These are phyloP conservation scores for Agapornis roseicollis DNA, from an alignment of 2,113 vertebrate genomes.

Conservation along the genomic window DNA sequence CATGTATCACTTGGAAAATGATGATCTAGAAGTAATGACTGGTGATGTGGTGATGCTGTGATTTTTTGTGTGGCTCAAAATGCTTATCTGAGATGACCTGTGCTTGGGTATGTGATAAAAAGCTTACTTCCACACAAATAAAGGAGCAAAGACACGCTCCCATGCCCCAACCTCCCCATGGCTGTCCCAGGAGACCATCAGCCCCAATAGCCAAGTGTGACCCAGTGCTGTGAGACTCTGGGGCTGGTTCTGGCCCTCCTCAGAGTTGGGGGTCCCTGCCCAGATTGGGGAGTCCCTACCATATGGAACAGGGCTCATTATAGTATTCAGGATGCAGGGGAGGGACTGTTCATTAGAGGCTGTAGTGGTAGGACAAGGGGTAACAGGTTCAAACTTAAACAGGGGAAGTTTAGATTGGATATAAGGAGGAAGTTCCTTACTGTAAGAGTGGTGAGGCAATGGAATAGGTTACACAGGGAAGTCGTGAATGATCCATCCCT, in stretches of 20 bases:
- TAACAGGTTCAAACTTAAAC: too few species aligned
- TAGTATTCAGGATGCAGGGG: not conserved
- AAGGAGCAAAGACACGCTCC: rapidly evolving
- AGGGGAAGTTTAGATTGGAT: too few species aligned
- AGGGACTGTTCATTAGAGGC: too few species aligned
- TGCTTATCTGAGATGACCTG: not conserved
- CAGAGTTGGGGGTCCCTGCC: not conserved
- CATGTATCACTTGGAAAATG: rapidly evolving
- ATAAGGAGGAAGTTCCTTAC: too few species aligned
- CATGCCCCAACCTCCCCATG: not conserved
- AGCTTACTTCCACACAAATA: not conserved
- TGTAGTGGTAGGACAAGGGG: too few species aligned
- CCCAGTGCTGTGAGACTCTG: not conserved
- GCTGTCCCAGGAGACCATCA: not conserved
- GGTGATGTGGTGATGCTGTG: not conserved
- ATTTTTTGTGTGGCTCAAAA: not conserved
- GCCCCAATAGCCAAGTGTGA: not conserved
- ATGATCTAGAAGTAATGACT: not conserved
- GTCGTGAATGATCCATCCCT: not conserved
- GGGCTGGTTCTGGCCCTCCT: not conserved
- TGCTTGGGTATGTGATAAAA: not conserved
- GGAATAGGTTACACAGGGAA: too few species aligned
- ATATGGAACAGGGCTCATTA: too few species aligned
- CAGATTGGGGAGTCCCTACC: not conserved
- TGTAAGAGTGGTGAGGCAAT: too few species aligned